Evolutionary conservation across 2,888 invertebrate species (phyloP), one percentile per base, ranked within the genome.

Genomic region (Drosophila barbarae): DNA sequence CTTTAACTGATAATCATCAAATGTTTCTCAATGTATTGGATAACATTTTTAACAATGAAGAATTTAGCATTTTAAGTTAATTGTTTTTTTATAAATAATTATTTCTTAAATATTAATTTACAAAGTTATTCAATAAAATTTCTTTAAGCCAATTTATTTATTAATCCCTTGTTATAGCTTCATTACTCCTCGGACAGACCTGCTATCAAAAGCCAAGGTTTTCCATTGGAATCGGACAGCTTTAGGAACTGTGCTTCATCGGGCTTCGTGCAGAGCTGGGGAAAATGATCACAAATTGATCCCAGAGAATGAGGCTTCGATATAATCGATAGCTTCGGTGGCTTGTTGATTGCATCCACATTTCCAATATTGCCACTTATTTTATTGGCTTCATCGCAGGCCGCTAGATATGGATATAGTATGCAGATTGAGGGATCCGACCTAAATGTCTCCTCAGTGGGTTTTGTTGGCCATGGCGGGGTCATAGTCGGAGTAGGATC

Each of bases 261-360:
- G 12, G 46, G 46, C 12, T 30, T 46, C 5, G 8, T 46, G 18
- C 30, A 46, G 13, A 46, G 30, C 8, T 18, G 12, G 3, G 30
- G 46, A 46, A 12, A 46, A 18, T 28, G 30, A 18, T 28, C 26
- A 18, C 46, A 46, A 30, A 46, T 12, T 12, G 46, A 46, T 18
- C 5, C 12, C 12, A 46, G 8, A 30, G 28, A 15, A 3, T 28
- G 28, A 1, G 46, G 46, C 2, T 46, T 46, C 3, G 46, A 46
- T 7, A 46, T 12, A 30, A 30, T 46, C 8, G 46, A 8, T 30
- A 46, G 30, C 18, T 30, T 30, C 5, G 30, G 46, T 15, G 26
- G 42, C 5, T 15, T 9, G 5, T 44, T 44, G 8, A 7, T 12
- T 3, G 18, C 15, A 42, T 44, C 12, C 28, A 44, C 7, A 12